Percentiles rank a stretch among this genome's conserved stretches.
Conservation (phyloP, 1,140 invertebrate species). For the Aricia agestis region DNA sequence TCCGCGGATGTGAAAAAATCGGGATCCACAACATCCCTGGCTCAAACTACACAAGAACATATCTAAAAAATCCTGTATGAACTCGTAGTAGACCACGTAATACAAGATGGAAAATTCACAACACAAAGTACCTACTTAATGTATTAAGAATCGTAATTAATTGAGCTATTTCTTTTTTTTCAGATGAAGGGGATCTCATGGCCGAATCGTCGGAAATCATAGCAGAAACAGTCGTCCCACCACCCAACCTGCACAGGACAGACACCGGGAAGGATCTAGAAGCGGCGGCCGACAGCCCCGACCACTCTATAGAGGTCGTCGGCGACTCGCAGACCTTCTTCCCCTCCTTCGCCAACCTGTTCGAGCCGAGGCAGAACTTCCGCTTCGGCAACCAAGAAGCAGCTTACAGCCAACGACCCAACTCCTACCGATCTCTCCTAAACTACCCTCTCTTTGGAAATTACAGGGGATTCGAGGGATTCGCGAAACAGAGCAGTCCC, state of each 20-base stretch:
- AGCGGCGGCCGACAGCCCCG: conserved; percentile 45
- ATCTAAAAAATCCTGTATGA: too few species aligned
- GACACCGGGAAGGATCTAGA: conserved; percentile 34
- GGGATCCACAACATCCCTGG: too few species aligned
- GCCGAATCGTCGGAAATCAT: conserved; percentile 69
- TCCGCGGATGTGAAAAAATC: too few species aligned
- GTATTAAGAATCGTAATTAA: too few species aligned
- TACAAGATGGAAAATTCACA: too few species aligned
- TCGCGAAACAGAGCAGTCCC: conserved; percentile 54
- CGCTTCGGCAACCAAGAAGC: conserved; percentile 67
- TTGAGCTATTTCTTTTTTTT: conserved; percentile 45
- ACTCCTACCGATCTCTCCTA: conserved; percentile 65
- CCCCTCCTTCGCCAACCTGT: conserved; percentile 69
- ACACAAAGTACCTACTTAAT: too few species aligned
- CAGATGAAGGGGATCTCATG: conserved; percentile 58
- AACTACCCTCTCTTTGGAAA: conserved; percentile 69
- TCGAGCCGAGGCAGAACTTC: conserved; percentile 65
- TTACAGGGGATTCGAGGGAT: conserved; percentile 58
- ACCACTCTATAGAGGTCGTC: conserved; percentile 67
- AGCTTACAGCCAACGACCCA: conserved; percentile 72
- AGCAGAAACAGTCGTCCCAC: conserved; percentile 57
- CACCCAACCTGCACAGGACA: conserved; percentile 33
- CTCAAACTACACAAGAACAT: too few species aligned
- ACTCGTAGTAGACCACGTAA: too few species aligned
- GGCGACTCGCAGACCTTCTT: conserved; percentile 71